Evolutionary conservation across 2,113 vertebrate genomes (phyloP).

Genomic region (Corapipo altera): DNA sequence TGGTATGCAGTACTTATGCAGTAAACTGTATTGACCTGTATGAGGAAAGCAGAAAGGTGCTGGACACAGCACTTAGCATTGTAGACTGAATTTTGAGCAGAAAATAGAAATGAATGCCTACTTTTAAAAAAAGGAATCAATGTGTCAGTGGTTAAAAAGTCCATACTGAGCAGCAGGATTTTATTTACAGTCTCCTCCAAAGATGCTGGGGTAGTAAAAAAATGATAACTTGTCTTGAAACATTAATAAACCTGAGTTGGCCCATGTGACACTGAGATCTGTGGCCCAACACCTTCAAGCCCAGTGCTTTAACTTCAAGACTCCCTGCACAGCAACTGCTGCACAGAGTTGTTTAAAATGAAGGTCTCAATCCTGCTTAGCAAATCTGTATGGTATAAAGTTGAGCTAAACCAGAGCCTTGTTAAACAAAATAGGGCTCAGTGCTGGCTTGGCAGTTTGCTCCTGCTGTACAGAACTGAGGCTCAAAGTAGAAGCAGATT

Average conservation of each 20-base stretch:
- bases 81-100: background rate
- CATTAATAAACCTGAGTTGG: background rate
- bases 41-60: background rate
- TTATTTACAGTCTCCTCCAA: background rate
- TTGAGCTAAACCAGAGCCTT: constrained; percentile 62
- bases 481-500: background rate
- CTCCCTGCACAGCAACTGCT: background rate
- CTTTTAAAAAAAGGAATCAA: background rate
- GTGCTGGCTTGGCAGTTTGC: background rate
- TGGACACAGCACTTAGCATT: background rate
- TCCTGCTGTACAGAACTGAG: background rate
- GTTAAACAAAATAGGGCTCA: constrained; percentile 45
- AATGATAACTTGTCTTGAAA: background rate
- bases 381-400: constrained; percentile 28
- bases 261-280: background rate
- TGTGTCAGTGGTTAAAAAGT: background rate
- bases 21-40: background rate
- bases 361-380: constrained; percentile 15
- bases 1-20: background rate
- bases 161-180: background rate
- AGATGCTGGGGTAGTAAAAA: background rate
- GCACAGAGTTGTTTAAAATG: constrained; percentile 9
- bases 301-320: background rate
- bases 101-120: background rate
- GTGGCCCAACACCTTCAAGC: background rate